phyloP scores from a whole-genome alignment of 2,888 invertebrate species.

The Suillia variegata region DNA sequence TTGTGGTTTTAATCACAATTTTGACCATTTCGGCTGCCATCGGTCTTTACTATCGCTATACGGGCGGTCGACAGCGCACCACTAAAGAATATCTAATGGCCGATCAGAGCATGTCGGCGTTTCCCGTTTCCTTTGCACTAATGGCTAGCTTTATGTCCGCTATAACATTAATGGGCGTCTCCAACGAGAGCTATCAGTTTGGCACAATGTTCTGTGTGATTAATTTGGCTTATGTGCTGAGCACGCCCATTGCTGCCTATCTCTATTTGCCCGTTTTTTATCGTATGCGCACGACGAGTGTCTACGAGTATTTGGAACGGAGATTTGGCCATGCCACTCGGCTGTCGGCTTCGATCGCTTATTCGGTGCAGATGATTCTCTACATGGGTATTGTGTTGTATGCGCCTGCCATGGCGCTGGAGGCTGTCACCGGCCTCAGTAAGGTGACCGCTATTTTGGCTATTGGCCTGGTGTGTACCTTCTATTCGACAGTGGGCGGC shows the following conservation, averaged over 20 bases:
- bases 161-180: conserved; percentile 85
- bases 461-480: conserved; percentile 75
- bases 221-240: conserved; percentile 76
- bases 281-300: conserved; percentile 79
- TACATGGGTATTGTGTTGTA: conserved; percentile 94
- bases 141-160: conserved; percentile 95
- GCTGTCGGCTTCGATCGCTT: conserved; percentile 80
- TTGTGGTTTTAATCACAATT: conserved; percentile 73
- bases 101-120: conserved; percentile 78
- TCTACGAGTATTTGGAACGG: conserved; percentile 90
- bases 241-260: conserved; percentile 78
- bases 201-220: conserved; percentile 81
- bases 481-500: conserved; percentile 86
- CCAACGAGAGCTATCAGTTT: conserved; percentile 82
- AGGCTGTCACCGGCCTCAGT: conserved; percentile 80
- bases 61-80: conserved; percentile 86
- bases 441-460: conserved; percentile 74
- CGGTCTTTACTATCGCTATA: conserved; percentile 84
- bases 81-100: conserved; percentile 87
- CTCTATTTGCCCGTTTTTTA: conserved; percentile 86
- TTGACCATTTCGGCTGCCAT: conserved; percentile 76
- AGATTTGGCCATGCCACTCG: conserved; percentile 81
- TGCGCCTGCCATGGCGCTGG: conserved; percentile 89
- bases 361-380: conserved; percentile 88
- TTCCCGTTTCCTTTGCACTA: conserved; percentile 84